Conservation (phyloP, 2,888 invertebrate species). For the Caenorhabditis panamensis region DNA sequence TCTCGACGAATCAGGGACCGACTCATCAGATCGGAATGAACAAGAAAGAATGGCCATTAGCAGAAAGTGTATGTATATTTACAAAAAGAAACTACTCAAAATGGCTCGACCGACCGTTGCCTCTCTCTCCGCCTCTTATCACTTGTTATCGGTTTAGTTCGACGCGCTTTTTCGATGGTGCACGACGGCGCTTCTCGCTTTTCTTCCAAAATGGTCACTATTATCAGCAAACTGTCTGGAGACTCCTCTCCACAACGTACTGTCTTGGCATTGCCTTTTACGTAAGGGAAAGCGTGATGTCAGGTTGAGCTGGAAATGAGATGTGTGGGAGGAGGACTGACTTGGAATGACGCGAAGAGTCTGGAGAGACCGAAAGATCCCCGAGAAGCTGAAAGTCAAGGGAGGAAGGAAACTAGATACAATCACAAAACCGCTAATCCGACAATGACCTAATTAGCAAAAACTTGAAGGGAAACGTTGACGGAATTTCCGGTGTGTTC, state of each 20-base stretch:
- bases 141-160: slow-evolving; percentile 53
- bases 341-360: slow-evolving; percentile 33
- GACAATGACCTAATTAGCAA: slow-evolving; percentile 57
- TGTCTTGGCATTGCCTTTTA: slow-evolving; percentile 43
- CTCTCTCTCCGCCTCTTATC: slow-evolving; percentile 25
- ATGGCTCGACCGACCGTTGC: slow-evolving; percentile 32
- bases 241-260: slow-evolving; percentile 26
- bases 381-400: slow-evolving; percentile 8
- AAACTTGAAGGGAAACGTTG: slow-evolving; percentile 27
- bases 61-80: too few species aligned
- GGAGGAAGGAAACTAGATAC: neutral
- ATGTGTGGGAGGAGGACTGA: slow-evolving; percentile 34
- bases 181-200: slow-evolving; percentile 9
- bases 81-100: slow-evolving; percentile 51
- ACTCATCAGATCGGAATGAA: slow-evolving; percentile 42
- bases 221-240: slow-evolving; percentile 43
- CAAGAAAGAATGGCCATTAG: too few species aligned
- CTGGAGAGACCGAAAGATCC: slow-evolving; percentile 18
- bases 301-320: slow-evolving; percentile 52
- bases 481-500: slow-evolving; percentile 41
- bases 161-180: slow-evolving; percentile 24
- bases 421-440: slow-evolving; percentile 33
- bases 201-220: slow-evolving; percentile 54
- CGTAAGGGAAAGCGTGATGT: slow-evolving; percentile 44
- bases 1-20: neutral